These are phyloP conservation scores for Lepeophtheirus salmonis DNA, from an alignment of 1,140 invertebrate genomes.

Conservation along the genomic window DNA sequence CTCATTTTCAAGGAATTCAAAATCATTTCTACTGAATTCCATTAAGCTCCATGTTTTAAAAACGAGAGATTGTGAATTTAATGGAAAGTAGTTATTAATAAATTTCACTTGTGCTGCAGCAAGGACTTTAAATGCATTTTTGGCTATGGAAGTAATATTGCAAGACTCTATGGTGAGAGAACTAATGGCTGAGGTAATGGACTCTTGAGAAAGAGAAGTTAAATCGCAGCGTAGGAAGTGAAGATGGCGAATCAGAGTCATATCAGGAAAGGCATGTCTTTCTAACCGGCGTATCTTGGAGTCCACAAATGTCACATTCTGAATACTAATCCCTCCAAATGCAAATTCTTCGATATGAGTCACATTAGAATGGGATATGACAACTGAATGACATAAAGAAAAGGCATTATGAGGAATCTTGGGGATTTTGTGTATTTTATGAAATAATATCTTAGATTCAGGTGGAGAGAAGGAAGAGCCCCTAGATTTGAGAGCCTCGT, in stretches of 20 bases:
- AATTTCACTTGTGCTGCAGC: constrained; percentile 2
- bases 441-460: neutral
- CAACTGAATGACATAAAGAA: neutral
- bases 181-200: constrained; percentile 9
- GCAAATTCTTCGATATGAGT: neutral
- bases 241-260: neutral
- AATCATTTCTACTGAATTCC: neutral
- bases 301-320: neutral
- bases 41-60: constrained; percentile 5
- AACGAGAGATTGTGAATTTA: neutral
- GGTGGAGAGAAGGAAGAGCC: neutral
- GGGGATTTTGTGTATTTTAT: neutral
- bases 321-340: neutral
- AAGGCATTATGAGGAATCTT: neutral
- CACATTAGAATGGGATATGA: neutral
- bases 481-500: neutral
- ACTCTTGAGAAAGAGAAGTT: neutral
- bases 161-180: neutral
- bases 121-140: neutral
- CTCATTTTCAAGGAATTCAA: constrained; percentile 1
- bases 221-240: constrained; percentile 1
- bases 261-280: neutral
- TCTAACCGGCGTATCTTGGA: neutral
- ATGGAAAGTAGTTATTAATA: neutral
- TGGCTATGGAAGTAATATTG: neutral